Evolutionary conservation across 2,113 vertebrate species (phyloP), one percentile per base, ranked within the genome.

Genomic region (Misgurnus mizolepis): DNA sequence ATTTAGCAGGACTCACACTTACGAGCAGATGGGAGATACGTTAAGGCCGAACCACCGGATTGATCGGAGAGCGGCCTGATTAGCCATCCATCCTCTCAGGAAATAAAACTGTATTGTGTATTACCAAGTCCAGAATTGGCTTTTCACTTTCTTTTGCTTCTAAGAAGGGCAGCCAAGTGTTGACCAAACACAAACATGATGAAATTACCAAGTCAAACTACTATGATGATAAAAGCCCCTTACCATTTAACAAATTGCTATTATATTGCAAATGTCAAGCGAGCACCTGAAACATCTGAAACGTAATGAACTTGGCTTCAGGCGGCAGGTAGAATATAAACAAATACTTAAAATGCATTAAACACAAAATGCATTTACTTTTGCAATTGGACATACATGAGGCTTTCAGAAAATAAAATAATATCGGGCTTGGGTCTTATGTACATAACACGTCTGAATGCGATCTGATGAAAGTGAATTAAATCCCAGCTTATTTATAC

Each of bases 1-100:
- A 68, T 75, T 85, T 66, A 65, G 53, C 68, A 68, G n/a, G 41
- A 34, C 66, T 56, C 7, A 79, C 74, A 43, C 64, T 72, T 18
- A 60, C 53, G 10, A 76, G 73, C 50, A 55, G 77, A 67, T 5
- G 65, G 40, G 66, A 82, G 70, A 79, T 76, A 41, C 67, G 69
- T 76, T 40, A 61, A 7, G 7, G 72, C 74, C 18, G 12, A 8
- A 4, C 43, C 61, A 15, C 39, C 56, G 61, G 55, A 78, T 78
- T 27, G 73, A 79, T 62, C 41, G 17, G 49, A 79, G 58, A 76
- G 4, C 66, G 17, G 49, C 8, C 62, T 77, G 43, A 82, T 82
- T 60, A 77, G 50, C 58, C 43, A 45, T 65, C 40, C 4, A 6
- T 67, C 40, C 80, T 47, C 43, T 80, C 56, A 78, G 67, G 50